Evolutionary conservation across 2,888 invertebrate genomes (phyloP).

Genomic region (Embidobia sp.): DNA sequence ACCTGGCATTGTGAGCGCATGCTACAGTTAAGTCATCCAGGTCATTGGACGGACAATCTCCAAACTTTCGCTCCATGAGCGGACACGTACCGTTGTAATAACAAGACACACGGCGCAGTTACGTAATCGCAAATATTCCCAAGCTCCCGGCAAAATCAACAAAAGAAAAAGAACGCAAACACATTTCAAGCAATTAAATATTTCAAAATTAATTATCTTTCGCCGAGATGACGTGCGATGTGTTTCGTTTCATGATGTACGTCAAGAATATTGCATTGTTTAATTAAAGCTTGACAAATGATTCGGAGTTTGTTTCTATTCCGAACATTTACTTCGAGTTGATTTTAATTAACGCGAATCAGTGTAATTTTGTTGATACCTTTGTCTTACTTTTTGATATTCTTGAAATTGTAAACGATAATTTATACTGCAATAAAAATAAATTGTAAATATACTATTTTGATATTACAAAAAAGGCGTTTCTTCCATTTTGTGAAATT

Average conservation of each 20-base stretch:
- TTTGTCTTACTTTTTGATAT: too few species aligned
- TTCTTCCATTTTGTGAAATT: background rate
- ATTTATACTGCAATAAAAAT: too few species aligned
- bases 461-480: too few species aligned
- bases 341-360: too few species aligned
- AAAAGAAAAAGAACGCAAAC: conserved; percentile 37
- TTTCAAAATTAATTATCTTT: conserved; percentile 44
- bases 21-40: conserved; percentile 62
- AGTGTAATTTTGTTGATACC: too few species aligned
- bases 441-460: too few species aligned
- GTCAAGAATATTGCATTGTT: too few species aligned
- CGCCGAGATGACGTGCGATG: background rate
- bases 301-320: too few species aligned
- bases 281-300: too few species aligned
- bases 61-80: conserved; percentile 67
- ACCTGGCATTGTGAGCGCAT: conserved; percentile 56
- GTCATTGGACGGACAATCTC: conserved; percentile 64
- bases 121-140: conserved; percentile 59
- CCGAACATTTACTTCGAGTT: too few species aligned
- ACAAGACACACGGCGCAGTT: conserved; percentile 50
- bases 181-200: conserved; percentile 28
- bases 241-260: background rate
- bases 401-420: too few species aligned
- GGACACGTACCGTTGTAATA: conserved; percentile 65
- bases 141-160: conserved; percentile 51